phyloP scores from a whole-genome alignment of 2,113 vertebrate species.

The Rhagologus leucostigma region DNA sequence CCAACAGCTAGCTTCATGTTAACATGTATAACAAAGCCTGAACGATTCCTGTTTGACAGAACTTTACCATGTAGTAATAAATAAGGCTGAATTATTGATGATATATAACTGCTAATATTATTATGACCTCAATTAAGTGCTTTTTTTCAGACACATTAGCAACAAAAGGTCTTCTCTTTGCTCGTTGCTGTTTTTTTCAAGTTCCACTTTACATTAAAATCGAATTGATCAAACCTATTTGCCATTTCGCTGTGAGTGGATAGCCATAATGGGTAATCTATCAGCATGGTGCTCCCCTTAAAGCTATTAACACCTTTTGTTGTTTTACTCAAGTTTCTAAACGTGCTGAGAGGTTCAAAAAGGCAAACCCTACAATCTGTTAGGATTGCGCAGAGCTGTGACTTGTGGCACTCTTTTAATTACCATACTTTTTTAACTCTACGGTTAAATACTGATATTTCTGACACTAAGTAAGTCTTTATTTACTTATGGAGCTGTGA shows the following conservation, averaged over 20 bases:
- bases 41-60: slow-evolving; percentile 68
- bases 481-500: slow-evolving; percentile 72
- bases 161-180: slow-evolving; percentile 78
- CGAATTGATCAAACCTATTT: slow-evolving; percentile 91
- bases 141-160: slow-evolving; percentile 80
- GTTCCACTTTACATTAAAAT: slow-evolving; percentile 85
- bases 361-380: slow-evolving; percentile 83
- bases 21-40: slow-evolving; percentile 66
- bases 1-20: slow-evolving; percentile 49
- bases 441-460: slow-evolving; percentile 34
- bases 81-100: slow-evolving; percentile 83
- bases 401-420: slow-evolving; percentile 68
- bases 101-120: slow-evolving; percentile 81
- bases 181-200: slow-evolving; percentile 62
- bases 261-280: slow-evolving; percentile 90
- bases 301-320: slow-evolving; percentile 98
- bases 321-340: slow-evolving; percentile 80
- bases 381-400: slow-evolving; percentile 73
- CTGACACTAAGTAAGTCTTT: slow-evolving; percentile 69
- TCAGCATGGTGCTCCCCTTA: slow-evolving; percentile 89
- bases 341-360: slow-evolving; percentile 86
- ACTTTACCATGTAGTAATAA: slow-evolving; percentile 76
- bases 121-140: slow-evolving; percentile 85
- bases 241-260: slow-evolving; percentile 84
- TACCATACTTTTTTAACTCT: slow-evolving; percentile 57